phyloP scores from a whole-genome alignment of 2,797 vertebrate genomes.

The Nannoperca australis region DNA sequence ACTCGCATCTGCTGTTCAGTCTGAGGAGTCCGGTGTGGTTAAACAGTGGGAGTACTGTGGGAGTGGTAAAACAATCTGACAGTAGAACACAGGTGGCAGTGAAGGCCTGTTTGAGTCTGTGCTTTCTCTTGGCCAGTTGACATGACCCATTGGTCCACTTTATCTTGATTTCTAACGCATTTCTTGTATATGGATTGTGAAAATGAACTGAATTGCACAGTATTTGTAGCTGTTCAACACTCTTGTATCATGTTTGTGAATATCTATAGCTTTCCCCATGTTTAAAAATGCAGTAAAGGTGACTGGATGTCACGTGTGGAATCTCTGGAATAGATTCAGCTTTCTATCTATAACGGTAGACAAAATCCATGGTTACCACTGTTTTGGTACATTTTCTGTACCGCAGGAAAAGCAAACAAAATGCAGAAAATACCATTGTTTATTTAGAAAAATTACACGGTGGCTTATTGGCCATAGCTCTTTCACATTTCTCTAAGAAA shows the following conservation, averaged over 20 bases:
- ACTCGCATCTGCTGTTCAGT: neutral
- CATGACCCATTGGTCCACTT: neutral
- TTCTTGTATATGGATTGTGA: neutral
- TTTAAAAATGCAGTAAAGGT: neutral
- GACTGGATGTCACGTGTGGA: too few relatives aligned
- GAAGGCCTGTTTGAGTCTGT: conserved; percentile 1
- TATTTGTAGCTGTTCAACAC: too few relatives aligned
- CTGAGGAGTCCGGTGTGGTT: neutral
- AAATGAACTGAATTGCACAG: neutral
- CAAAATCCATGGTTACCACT: too few relatives aligned
- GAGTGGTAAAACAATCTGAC: neutral
- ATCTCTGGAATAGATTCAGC: too few relatives aligned
- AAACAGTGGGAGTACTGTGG: conserved; percentile 13
- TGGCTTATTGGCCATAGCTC: too few relatives aligned
- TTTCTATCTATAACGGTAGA: too few relatives aligned
- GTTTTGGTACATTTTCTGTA: too few relatives aligned
- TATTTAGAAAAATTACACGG: too few relatives aligned
- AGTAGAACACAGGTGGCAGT: conserved; percentile 24
- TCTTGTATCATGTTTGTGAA: too few relatives aligned
- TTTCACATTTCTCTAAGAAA: too few relatives aligned
- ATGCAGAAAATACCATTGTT: too few relatives aligned
- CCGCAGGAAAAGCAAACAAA: too few relatives aligned
- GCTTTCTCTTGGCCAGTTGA: neutral
- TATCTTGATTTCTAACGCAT: neutral
- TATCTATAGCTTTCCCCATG: neutral